phyloP scores from a whole-genome alignment of 2,888 invertebrate genomes.

The Caenorhabditis sp. region DNA sequence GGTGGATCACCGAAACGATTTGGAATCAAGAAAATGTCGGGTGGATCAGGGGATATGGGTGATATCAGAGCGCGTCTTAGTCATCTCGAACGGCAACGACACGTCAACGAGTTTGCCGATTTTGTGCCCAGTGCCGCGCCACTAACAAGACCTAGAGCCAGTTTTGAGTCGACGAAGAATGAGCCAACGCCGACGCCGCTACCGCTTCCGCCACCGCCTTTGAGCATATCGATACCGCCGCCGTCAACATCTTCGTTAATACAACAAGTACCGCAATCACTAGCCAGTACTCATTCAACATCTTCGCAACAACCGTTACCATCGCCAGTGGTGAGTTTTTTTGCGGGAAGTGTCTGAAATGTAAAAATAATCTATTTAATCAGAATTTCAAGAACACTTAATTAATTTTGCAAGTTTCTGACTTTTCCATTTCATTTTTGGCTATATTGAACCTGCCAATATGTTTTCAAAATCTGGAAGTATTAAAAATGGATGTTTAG shows the following conservation, averaged over 20 bases:
- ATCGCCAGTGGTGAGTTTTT: neutral
- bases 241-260: neutral
- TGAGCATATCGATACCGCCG: neutral
- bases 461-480: too few species aligned
- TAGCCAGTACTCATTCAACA: neutral
- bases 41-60: neutral
- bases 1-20: neutral
- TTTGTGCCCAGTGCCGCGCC: neutral
- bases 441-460: too few species aligned
- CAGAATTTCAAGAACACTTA: too few species aligned
- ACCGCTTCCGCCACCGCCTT: too few species aligned
- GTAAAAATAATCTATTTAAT: too few species aligned
- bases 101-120: constrained; percentile 1
- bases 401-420: too few species aligned
- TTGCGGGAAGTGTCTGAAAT: neutral
- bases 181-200: neutral
- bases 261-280: neutral
- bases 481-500: too few species aligned
- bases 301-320: neutral
- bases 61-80: neutral
- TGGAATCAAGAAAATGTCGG: neutral
- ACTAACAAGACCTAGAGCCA: neutral
- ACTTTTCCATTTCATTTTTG: too few species aligned
- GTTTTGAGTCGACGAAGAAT: neutral
- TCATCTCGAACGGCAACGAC: neutral